Percentiles rank a stretch among this genome's conserved stretches.
Conservation (phyloP, 2,888 invertebrate genomes). For the Eulithis testata region DNA sequence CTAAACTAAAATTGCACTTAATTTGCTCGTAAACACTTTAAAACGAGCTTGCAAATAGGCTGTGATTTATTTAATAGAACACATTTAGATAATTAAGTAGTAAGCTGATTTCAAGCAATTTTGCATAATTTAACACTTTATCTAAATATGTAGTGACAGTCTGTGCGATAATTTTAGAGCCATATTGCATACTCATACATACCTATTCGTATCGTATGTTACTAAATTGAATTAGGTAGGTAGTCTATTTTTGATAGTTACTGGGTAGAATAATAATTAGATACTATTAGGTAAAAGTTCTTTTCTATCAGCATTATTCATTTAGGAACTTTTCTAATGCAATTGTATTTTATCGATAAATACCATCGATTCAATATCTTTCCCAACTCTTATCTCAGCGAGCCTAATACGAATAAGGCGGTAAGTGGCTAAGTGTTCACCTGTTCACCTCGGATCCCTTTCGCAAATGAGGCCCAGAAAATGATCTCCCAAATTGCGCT, state of each 20-base stretch:
- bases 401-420: slow-evolving; percentile 47
- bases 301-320: too few species aligned
- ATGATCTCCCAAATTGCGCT: slow-evolving; percentile 10
- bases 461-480: slow-evolving; percentile 31
- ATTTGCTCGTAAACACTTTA: slow-evolving; percentile 7
- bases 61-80: slow-evolving; percentile 28
- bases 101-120: slow-evolving; percentile 12
- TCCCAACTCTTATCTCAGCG: slow-evolving; percentile 12
- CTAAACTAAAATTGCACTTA: slow-evolving; percentile 6
- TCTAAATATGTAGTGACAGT: neutral
- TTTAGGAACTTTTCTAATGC: too few species aligned
- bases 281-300: too few species aligned
- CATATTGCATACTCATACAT: too few species aligned
- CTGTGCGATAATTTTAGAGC: neutral
- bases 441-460: slow-evolving; percentile 44
- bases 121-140: slow-evolving; percentile 11
- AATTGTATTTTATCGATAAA: slow-evolving; percentile 11
- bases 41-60: slow-evolving; percentile 9
- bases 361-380: neutral
- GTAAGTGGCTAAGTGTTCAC: slow-evolving; percentile 49
- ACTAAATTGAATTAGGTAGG: too few species aligned
- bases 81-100: slow-evolving; percentile 35
- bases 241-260: too few species aligned
- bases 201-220: too few species aligned
- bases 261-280: too few species aligned